Base-by-base conservation (phyloP, 92 coral and sea anemone species). In the Palythoa grandiflora region DNA sequence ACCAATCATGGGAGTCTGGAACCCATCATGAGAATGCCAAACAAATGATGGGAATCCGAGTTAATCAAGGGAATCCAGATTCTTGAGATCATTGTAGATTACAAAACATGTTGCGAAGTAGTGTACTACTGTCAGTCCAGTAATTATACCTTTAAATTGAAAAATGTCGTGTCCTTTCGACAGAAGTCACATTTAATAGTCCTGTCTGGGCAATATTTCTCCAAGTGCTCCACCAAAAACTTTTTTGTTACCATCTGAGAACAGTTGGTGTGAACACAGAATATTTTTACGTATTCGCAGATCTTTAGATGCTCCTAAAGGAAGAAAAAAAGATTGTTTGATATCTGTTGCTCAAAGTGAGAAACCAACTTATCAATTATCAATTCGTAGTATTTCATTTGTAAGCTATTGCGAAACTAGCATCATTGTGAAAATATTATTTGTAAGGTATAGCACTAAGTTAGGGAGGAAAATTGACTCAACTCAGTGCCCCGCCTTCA, bases 181-280 rank as follows among this genome's bases (percentile, higher is more conserved):
- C 93, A 90, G 88, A 72, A 55, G 21, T 48, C 68, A 75, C 93
- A 90, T 2, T 54, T 50, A 51, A 40, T 87, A 12, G 8, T 44
- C 54, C 93, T 39, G 59, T 90, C 88, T 50, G 52, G 75, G 84
- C 93, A 90, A 68, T 90, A 76, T 20, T 54, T 73, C 44, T 66
- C 48, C 76, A 90, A 88, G 68, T 90, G 93, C 44, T 81, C 88
- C 0, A 87, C 84, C 37, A 90, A 38, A n/a, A 38, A 36, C 0
- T 37, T 60, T 78, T 81, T 90, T 20, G 50, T 50, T 16, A 90
- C 74, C 59, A 72, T 80, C 12, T 48, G 60, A 13, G 50, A 16
- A 47, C 93, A 90, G 15, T 87, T 48, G 2, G 39, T 73, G 71
- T 74, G 80, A 19, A 84, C 77, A 40, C 93, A 90, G 1, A 68